Evolutionary conservation across 2,797 vertebrate genomes (phyloP).

Genomic region (Smutsia temminckii): DNA sequence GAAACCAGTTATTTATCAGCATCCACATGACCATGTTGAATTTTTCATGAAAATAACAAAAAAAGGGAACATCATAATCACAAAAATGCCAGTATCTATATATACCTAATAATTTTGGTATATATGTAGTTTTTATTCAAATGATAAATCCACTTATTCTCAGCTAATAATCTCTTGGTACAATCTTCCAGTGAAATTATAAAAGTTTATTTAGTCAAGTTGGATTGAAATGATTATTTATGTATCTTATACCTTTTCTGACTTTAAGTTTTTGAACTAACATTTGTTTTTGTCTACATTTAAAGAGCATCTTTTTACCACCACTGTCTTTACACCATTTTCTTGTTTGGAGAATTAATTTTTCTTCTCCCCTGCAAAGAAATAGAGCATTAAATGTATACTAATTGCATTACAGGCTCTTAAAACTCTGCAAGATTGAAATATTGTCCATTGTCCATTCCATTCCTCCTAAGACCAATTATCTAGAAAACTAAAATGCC

Average conservation of each 20-base stretch:
- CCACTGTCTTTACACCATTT: neutral
- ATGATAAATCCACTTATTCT: neutral
- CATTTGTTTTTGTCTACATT: neutral
- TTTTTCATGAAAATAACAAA: conserved; percentile 20
- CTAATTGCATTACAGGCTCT: neutral
- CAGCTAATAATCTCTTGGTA: neutral
- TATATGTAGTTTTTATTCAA: neutral
- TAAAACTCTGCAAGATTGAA: neutral
- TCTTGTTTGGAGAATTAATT: neutral
- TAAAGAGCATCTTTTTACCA: neutral
- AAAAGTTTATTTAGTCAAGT: neutral
- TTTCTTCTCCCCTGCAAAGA: neutral
- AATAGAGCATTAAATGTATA: neutral
- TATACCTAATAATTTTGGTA: neutral
- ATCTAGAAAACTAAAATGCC: neutral
- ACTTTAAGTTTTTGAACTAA: neutral
- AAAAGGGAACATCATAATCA: neutral
- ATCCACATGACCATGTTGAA: neutral
- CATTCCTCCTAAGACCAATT: neutral
- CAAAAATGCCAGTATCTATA: neutral
- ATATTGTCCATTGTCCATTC: neutral
- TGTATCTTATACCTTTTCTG: neutral
- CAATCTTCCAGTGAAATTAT: neutral
- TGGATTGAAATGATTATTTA: conserved; percentile 4
- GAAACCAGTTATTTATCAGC: neutral